phyloP scores from a whole-genome alignment of 2,113 vertebrate genomes.

The Gobio gobio region DNA sequence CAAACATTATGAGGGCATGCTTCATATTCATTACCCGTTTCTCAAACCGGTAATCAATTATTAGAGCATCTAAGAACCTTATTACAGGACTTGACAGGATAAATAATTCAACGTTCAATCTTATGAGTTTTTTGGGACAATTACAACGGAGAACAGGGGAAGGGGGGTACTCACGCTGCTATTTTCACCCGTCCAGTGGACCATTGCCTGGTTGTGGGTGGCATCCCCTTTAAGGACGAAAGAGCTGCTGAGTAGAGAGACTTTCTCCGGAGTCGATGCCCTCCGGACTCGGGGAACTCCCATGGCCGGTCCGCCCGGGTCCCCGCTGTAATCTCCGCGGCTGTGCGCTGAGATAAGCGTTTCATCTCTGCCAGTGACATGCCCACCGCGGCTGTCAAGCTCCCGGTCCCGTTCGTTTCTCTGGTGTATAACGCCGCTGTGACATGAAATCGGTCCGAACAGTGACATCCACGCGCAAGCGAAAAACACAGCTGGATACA shows the following conservation, averaged over 20 bases:
- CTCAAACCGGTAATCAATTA: background rate
- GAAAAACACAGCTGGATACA: slow-evolving; percentile 65
- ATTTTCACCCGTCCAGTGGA: slow-evolving; percentile 98
- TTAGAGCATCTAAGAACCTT: background rate
- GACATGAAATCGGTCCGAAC: slow-evolving; percentile 69
- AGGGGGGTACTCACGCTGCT: slow-evolving; percentile 90
- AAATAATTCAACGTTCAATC: background rate
- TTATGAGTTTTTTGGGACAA: slow-evolving; percentile 26
- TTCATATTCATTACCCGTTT: background rate
- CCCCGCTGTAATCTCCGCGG: slow-evolving; percentile 51
- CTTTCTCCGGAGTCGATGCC: slow-evolving; percentile 79
- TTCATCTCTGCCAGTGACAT: slow-evolving; percentile 53
- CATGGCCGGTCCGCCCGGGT: slow-evolving; percentile 52
- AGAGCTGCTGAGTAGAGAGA: slow-evolving; percentile 90
- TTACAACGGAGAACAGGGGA: slow-evolving; percentile 5
- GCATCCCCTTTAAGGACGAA: slow-evolving; percentile 97
- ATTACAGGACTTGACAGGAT: background rate
- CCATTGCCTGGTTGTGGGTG: slow-evolving; percentile 98
- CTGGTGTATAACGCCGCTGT: slow-evolving; percentile 65
- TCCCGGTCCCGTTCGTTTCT: slow-evolving; percentile 62
- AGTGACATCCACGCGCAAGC: slow-evolving; percentile 70
- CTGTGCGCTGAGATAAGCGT: slow-evolving; percentile 50
- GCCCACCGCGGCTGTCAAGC: slow-evolving; percentile 55
- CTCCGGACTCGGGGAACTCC: slow-evolving; percentile 67
- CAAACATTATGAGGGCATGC: background rate